Conservation (phyloP, 2,797 vertebrate species). For the Pelobates cultripes region DNA sequence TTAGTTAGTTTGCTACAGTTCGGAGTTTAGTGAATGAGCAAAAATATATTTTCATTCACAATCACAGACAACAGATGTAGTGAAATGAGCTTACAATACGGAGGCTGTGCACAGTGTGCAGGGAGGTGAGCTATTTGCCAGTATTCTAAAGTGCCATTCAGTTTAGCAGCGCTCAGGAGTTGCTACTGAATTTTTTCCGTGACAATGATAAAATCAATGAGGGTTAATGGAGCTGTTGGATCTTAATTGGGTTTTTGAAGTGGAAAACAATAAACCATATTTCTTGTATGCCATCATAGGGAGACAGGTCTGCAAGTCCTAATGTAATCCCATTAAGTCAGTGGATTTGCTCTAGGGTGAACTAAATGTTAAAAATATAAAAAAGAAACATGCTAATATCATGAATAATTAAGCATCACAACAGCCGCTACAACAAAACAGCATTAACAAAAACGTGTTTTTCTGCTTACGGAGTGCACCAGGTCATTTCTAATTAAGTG, state of each 20-base stretch:
- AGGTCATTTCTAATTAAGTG: slow-evolving; percentile 62
- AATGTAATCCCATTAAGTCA: slow-evolving; percentile 57
- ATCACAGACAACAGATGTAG: neutral
- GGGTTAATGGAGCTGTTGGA: slow-evolving; percentile 47
- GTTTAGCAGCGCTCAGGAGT: slow-evolving; percentile 4
- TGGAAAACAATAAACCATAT: slow-evolving; percentile 52
- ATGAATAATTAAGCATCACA: slow-evolving; percentile 64
- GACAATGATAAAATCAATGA: slow-evolving; percentile 43
- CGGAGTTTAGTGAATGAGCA: no score
- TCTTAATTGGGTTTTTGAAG: slow-evolving; percentile 44
- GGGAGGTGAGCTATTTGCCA: neutral
- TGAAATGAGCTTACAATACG: neutral
- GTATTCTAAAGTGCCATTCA: slow-evolving; percentile 22
- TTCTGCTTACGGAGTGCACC: slow-evolving; percentile 47
- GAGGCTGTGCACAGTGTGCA: neutral
- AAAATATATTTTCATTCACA: neutral
- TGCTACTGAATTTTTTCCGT: slow-evolving; percentile 5
- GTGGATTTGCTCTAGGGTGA: slow-evolving; percentile 57
- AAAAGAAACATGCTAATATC: slow-evolving; percentile 59
- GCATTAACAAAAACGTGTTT: slow-evolving; percentile 60
- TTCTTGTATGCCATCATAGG: slow-evolving; percentile 34
- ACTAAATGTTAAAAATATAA: slow-evolving; percentile 61
- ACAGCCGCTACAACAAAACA: slow-evolving; percentile 60
- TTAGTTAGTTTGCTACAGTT: no score
- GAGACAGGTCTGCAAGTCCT: slow-evolving; percentile 48